phyloP scores from a whole-genome alignment of 2,113 vertebrate species.

The Ochotona curzoniae region DNA sequence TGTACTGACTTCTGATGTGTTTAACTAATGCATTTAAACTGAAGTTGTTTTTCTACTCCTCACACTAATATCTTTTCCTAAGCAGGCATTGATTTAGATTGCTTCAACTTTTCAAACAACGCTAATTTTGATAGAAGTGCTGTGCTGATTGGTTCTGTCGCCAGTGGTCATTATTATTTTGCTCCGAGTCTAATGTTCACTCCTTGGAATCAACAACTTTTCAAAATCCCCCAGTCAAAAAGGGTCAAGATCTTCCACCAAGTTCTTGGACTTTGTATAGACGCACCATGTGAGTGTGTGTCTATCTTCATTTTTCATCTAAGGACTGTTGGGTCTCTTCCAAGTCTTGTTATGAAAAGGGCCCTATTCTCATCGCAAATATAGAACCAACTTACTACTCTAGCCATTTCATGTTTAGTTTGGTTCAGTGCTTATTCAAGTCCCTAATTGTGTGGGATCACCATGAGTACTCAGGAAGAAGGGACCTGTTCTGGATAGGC shows the following conservation, averaged over 20 bases:
- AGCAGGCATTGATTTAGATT: conserved; percentile 47
- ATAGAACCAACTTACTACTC: background rate
- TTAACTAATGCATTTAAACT: conserved; percentile 31
- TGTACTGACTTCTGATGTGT: conserved; percentile 19
- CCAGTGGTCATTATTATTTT: background rate
- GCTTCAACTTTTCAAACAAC: conserved; percentile 6
- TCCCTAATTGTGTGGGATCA: background rate
- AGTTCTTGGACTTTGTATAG: background rate
- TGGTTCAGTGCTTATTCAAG: background rate
- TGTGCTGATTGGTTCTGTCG: background rate
- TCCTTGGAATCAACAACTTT: conserved; percentile 4
- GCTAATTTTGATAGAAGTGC: conserved; percentile 30
- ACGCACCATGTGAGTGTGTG: background rate
- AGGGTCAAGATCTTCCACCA: background rate
- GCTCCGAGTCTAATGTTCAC: background rate
- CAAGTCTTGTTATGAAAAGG: background rate
- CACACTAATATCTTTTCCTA: background rate
- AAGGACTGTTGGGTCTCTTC: background rate
- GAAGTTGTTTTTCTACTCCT: conserved; percentile 29
- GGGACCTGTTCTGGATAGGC: background rate
- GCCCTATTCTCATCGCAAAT: background rate
- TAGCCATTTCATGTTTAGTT: background rate
- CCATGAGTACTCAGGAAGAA: background rate
- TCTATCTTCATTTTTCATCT: background rate
- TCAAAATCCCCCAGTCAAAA: background rate